Evolutionary conservation across 2,113 vertebrate species (phyloP).

Genomic region (Haemorhous mexicanus): DNA sequence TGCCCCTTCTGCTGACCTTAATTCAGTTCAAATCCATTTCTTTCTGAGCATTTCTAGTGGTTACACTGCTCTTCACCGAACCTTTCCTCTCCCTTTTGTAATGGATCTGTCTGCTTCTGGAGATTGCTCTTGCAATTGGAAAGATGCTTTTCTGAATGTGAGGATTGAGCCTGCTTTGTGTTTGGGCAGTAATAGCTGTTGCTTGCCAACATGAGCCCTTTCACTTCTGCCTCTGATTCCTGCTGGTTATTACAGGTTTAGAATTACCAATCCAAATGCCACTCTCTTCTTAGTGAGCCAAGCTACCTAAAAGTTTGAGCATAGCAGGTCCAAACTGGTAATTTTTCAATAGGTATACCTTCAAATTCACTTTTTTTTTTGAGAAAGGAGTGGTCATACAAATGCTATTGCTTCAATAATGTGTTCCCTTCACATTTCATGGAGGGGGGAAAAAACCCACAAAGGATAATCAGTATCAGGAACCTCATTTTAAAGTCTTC

Average conservation of each 20-base stretch:
- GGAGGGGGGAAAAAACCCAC: fast-evolving
- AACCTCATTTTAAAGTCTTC: neutral
- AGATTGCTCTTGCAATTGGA: neutral
- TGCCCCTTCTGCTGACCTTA: slow-evolving; percentile 5
- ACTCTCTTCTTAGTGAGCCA: neutral
- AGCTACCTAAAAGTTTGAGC: neutral
- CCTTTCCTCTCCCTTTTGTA: neutral
- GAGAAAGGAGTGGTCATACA: neutral
- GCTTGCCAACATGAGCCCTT: neutral
- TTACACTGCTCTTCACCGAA: neutral
- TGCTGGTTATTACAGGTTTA: neutral
- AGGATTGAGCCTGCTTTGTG: neutral
- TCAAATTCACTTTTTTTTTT: neutral
- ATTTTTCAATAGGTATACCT: neutral
- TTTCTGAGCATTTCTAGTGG: neutral
- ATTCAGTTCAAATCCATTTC: neutral
- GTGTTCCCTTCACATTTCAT: neutral
- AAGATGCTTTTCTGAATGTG: neutral
- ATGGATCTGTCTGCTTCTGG: neutral
- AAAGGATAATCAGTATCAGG: neutral
- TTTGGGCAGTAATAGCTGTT: neutral
- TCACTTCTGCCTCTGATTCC: neutral
- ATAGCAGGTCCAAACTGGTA: neutral
- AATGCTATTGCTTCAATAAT: neutral
- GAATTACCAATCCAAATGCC: neutral